These are phyloP conservation scores for Trichogramma dendrolimi DNA, from an alignment of 2,888 invertebrate species.

Conservation along the genomic window DNA sequence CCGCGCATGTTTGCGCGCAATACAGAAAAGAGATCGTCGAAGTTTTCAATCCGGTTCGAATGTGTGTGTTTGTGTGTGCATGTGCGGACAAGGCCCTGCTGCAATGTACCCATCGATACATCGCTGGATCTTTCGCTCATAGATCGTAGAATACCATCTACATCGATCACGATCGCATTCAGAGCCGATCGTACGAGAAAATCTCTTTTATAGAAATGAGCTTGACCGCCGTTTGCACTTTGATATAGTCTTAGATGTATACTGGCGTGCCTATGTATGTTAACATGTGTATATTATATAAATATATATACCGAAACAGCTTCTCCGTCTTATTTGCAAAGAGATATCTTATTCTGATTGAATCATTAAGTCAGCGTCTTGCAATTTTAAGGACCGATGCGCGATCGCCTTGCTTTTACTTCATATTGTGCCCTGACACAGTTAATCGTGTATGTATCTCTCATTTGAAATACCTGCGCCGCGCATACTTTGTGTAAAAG, in stretches of 20 bases:
- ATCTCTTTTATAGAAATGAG: conserved; percentile 31
- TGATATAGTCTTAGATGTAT: too few relatives aligned
- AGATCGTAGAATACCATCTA: conserved; percentile 44
- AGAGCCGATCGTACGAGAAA: background rate
- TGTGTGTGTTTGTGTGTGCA: background rate
- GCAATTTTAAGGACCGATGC: conserved; percentile 5
- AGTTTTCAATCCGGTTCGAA: too few relatives aligned
- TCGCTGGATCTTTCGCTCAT: conserved; percentile 33
- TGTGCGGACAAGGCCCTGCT: conserved; percentile 17
- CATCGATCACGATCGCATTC: conserved; percentile 50
- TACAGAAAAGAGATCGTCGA: conserved; percentile 10
- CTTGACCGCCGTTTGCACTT: conserved; percentile 21
- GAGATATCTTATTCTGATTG: conserved; percentile 24
- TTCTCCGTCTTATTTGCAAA: background rate
- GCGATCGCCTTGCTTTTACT: too few relatives aligned
- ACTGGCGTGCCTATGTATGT: too few relatives aligned
- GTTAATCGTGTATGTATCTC: too few relatives aligned
- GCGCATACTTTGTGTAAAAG: background rate
- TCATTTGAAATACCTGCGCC: background rate
- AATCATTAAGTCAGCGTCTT: conserved; percentile 24
- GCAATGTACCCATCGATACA: conserved; percentile 27
- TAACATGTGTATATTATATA: too few relatives aligned
- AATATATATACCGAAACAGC: too few relatives aligned
- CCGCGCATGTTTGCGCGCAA: background rate
- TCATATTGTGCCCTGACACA: too few relatives aligned